Evolutionary conservation across 2,113 vertebrate species (phyloP).

Genomic region (Ceuthmochares aereus): DNA sequence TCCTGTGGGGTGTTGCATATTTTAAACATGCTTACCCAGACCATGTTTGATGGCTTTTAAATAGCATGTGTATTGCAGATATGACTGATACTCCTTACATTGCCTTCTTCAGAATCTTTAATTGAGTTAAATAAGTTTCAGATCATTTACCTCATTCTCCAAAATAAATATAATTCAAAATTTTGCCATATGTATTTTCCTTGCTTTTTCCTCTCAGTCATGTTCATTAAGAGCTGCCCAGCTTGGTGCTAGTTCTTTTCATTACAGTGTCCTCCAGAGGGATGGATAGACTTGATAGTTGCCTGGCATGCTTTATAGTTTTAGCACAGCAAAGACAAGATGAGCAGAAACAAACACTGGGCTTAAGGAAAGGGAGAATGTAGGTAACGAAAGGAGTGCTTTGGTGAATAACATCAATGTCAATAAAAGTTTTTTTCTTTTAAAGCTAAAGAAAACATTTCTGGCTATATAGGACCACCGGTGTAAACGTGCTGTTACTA

Average conservation of each 20-base stretch:
- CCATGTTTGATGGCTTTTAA: background rate
- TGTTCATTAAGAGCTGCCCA: background rate
- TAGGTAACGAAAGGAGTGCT: background rate
- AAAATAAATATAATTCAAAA: constrained; percentile 1
- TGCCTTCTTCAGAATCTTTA: background rate
- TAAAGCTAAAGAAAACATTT: background rate
- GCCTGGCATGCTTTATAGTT: background rate
- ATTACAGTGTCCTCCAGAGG: background rate
- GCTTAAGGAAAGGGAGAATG: background rate
- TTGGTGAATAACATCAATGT: background rate
- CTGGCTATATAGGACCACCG: background rate
- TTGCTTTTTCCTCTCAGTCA: background rate
- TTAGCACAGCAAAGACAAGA: background rate
- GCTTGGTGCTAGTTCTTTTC: background rate
- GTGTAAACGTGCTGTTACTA: background rate
- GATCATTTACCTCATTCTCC: background rate
- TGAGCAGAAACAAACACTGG: background rate
- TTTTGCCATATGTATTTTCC: background rate
- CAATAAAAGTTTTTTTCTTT: background rate
- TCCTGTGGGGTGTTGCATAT: background rate
- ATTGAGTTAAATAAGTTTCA: background rate
- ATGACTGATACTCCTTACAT: background rate
- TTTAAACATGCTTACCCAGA: background rate
- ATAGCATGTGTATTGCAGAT: background rate
- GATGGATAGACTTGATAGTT: background rate